Base-by-base conservation (phyloP, 1,140 invertebrate species). In the Drosophila bocqueti region DNA sequence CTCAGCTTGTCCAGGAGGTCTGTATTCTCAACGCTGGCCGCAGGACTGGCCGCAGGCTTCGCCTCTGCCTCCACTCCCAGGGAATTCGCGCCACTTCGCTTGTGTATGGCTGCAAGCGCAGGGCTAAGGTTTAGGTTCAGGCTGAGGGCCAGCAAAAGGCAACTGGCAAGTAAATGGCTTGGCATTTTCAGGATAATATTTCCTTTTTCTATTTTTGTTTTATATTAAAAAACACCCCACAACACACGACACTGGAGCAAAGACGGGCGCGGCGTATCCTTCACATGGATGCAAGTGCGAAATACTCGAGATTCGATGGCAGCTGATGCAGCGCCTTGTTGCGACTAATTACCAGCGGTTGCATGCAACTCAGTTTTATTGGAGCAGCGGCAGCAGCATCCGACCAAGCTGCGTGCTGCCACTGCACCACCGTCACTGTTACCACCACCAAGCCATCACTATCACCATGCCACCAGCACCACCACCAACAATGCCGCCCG, bases 281-380 rank as follows among this genome's bases (percentile, higher is more conserved):
- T 90, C 79, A 82, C 67, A 90, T 85, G 81, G 75, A 89, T 81
- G 69, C 69, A 24, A 59, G 46, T 36, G 72, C 54, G 42, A 55
- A 42, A 26, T 40, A 36, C 54, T 57, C 43, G 42, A 47, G 76
- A 84, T 52, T 55, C 57, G 65, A 63, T 84, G 55, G 81, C 85
- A 72, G 74, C 64, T 79, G 68, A 55, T 82, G 82, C 86, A 90
- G 81, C 72, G 86, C 62, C 58, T 85, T 85, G 72, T 85, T 65
- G 78, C 90, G 85, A 92, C 91, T 92, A 92, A 92, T 92, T 92
- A 91, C 77, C 79, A 75, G 76, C 64, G 38, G 67, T 87, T 43
- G 76, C 78, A 83, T 91, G 91, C 91, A 79, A 91, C 91, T 82
- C 91, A 84, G 91, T 92, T 92, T 92, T 92, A 92, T 92, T 92